Evolutionary conservation across 2,113 vertebrate genomes (phyloP).

Genomic region (Ophiodon elongatus): DNA sequence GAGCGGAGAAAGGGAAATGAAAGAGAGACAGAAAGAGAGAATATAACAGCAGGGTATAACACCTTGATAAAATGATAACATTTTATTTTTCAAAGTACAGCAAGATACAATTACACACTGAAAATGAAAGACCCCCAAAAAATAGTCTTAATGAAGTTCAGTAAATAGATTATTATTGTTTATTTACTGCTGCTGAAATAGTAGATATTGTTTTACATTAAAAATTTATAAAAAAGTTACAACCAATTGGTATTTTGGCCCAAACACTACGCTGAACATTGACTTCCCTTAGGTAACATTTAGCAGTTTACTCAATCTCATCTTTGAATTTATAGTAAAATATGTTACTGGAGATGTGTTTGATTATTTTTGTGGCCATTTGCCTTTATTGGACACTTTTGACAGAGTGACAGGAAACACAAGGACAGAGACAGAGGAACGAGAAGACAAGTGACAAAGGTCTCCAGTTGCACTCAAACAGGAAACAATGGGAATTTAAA

Average conservation of each 20-base stretch:
- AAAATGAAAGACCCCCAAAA: constrained; percentile 48
- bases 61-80: constrained; percentile 46
- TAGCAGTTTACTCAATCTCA: neutral
- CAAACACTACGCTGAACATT: neutral
- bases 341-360: neutral
- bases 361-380: neutral
- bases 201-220: neutral
- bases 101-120: constrained; percentile 15
- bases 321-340: neutral
- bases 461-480: neutral
- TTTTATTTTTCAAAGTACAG: constrained; percentile 27
- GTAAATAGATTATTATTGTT: constrained; percentile 29
- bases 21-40: constrained; percentile 17
- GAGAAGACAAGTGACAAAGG: constrained; percentile 12
- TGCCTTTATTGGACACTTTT: neutral
- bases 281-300: neutral
- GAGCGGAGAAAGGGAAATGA: constrained; percentile 31
- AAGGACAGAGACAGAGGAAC: neutral
- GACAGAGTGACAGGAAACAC: constrained; percentile 29
- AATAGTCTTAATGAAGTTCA: constrained; percentile 22
- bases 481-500: constrained; percentile 24
- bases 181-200: constrained; percentile 3
- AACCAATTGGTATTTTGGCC: neutral
- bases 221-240: neutral
- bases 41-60: constrained; percentile 29